phyloP scores from a whole-genome alignment of 2,888 invertebrate genomes.

The Mactromeris polynyma region DNA sequence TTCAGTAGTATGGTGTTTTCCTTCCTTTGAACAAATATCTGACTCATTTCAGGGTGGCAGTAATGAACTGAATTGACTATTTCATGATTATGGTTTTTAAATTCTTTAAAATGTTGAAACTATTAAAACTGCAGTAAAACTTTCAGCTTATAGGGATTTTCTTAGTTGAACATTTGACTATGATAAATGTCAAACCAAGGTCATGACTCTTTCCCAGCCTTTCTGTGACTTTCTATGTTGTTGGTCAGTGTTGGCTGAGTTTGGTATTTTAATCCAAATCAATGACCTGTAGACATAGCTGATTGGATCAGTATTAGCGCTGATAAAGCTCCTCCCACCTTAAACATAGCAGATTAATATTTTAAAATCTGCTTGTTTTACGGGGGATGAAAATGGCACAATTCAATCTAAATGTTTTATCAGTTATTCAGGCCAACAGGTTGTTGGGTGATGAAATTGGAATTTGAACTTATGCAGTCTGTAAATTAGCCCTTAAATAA shows the following conservation, averaged over 20 bases:
- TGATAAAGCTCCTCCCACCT: background rate
- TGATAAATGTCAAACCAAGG: background rate
- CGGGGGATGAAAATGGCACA: background rate
- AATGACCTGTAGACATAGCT: constrained; percentile 7
- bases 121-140: no score
- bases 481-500: background rate
- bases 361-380: constrained; percentile 17
- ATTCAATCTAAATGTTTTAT: background rate
- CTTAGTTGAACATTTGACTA: background rate
- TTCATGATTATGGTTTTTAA: no score
- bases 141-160: no score
- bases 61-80: no score
- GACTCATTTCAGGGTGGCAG: no score
- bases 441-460: background rate
- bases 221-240: background rate
- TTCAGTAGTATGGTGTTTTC: no score
- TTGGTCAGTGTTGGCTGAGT: background rate
- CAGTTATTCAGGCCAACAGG: background rate
- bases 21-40: no score
- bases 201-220: background rate
- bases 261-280: constrained; percentile 28
- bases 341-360: background rate
- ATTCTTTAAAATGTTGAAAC: no score
- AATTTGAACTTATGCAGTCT: background rate
- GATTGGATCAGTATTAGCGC: background rate